These are phyloP conservation scores for Gallirallus australis DNA, from an alignment of 2,797 vertebrate species.

Conservation along the genomic window DNA sequence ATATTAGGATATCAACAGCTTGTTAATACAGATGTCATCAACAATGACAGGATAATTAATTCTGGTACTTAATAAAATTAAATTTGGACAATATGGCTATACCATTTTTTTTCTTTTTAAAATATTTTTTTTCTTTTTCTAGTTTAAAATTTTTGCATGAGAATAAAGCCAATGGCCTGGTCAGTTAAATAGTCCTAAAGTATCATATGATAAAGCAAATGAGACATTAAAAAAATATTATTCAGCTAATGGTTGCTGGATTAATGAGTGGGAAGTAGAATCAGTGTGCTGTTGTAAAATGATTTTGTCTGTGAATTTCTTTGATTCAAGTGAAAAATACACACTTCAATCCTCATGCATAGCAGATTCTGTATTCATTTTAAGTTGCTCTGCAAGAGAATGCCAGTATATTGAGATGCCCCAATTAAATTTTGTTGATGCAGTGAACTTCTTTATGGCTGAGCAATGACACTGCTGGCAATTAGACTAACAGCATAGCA, in stretches of 20 bases:
- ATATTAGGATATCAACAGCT: slow-evolving; percentile 32
- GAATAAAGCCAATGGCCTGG: slow-evolving; percentile 21
- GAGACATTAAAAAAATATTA: too few species aligned
- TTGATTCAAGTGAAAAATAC: slow-evolving; percentile 54
- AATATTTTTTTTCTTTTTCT: neutral
- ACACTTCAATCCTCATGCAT: neutral
- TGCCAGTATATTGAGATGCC: slow-evolving; percentile 38
- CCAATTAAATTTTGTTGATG: slow-evolving; percentile 74
- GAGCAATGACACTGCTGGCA: slow-evolving; percentile 37
- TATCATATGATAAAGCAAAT: slow-evolving; percentile 36
- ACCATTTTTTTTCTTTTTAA: neutral
- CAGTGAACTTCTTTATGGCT: slow-evolving; percentile 49
- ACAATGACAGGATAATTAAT: slow-evolving; percentile 34
- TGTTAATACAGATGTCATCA: slow-evolving; percentile 31
- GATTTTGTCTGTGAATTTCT: slow-evolving; percentile 40
- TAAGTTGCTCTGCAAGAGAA: slow-evolving; percentile 54
- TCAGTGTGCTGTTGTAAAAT: slow-evolving; percentile 33
- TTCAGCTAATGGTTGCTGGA: neutral
- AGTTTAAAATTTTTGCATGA: neutral
- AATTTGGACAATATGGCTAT: slow-evolving; percentile 2
- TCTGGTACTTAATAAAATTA: slow-evolving; percentile 44
- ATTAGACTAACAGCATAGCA: slow-evolving; percentile 48
- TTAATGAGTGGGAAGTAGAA: neutral
- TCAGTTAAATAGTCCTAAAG: slow-evolving; percentile 50
- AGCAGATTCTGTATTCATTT: slow-evolving; percentile 21